Conservation (phyloP, 2,888 invertebrate species). For the Temnothorax ravouxi region DNA sequence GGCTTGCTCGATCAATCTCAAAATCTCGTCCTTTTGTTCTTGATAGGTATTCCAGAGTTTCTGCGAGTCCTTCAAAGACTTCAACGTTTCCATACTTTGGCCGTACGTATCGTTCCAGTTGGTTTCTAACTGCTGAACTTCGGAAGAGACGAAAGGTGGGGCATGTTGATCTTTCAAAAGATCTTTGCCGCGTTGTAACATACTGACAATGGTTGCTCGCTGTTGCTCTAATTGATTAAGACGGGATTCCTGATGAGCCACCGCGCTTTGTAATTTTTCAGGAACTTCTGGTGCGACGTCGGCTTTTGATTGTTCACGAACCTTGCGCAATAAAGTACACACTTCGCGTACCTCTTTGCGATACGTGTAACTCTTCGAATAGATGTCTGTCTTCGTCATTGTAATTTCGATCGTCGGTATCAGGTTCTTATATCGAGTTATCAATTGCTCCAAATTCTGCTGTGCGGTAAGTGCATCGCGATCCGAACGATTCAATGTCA, state of each 20-base stretch:
- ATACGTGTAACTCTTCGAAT: slow-evolving; percentile 97
- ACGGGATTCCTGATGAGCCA: slow-evolving; percentile 94
- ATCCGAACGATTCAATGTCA: slow-evolving; percentile 94
- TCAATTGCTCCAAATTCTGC: slow-evolving; percentile 92
- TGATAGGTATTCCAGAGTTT: slow-evolving; percentile 95
- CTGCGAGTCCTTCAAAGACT: slow-evolving; percentile 93
- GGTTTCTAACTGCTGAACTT: slow-evolving; percentile 94
- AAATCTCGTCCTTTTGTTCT: slow-evolving; percentile 94
- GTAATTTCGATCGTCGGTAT: slow-evolving; percentile 97
- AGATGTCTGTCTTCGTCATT: slow-evolving; percentile 96
- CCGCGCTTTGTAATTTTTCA: slow-evolving; percentile 91
- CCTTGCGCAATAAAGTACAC: slow-evolving; percentile 92
- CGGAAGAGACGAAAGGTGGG: slow-evolving; percentile 94
- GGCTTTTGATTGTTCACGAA: slow-evolving; percentile 91
- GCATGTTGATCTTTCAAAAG: slow-evolving; percentile 95
- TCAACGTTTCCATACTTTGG: slow-evolving; percentile 93
- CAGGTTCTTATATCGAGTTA: slow-evolving; percentile 95
- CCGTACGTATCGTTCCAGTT: slow-evolving; percentile 96
- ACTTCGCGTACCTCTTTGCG: slow-evolving; percentile 95
- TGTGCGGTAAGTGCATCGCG: slow-evolving; percentile 94
- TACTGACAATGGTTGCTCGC: slow-evolving; percentile 94
- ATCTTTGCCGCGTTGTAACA: slow-evolving; percentile 96
- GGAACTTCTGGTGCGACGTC: slow-evolving; percentile 90
- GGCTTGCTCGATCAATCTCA: slow-evolving; percentile 93
- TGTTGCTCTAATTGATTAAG: slow-evolving; percentile 94